Conservation (phyloP, 37 sponge, comb jelly and placozoan genomes). For the Chondrilla cf. caribensis region DNA sequence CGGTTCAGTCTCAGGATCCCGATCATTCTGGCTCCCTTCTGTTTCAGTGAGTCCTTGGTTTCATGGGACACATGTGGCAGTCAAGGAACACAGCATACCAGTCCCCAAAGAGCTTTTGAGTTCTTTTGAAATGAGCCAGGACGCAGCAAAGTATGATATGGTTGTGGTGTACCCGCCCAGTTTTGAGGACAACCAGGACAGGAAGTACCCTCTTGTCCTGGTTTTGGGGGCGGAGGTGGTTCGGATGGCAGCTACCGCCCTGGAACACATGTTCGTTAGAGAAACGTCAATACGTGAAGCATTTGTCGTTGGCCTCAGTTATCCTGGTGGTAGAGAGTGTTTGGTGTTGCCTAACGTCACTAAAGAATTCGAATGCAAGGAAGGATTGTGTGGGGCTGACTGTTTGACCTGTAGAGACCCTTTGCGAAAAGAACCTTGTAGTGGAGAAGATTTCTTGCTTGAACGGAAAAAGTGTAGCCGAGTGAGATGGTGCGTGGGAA, state of each 20-base stretch:
- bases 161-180: slow-evolving; percentile 59
- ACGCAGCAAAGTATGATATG: neutral
- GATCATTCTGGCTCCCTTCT: slow-evolving; percentile 19
- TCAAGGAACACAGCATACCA: neutral
- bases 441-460: slow-evolving; percentile 24
- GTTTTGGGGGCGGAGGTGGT: slow-evolving; percentile 17
- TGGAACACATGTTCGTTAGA: slow-evolving; percentile 41
- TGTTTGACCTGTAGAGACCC: slow-evolving; percentile 58
- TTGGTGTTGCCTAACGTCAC: neutral
- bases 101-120: neutral
- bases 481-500: slow-evolving; percentile 2
- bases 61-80: slow-evolving; percentile 8
- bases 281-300: slow-evolving; percentile 52
- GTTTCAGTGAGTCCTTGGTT: slow-evolving; percentile 69
- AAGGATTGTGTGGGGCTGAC: neutral
- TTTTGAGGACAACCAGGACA: slow-evolving; percentile 44
- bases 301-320: slow-evolving; percentile 32
- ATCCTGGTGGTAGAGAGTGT: slow-evolving; percentile 2
- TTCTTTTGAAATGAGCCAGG: neutral
- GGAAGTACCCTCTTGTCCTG: slow-evolving; percentile 49
- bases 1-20: slow-evolving; percentile 34
- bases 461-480: slow-evolving; percentile 22
- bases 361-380: neutral
- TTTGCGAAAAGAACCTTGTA: slow-evolving; percentile 31
- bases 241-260: neutral